Percentiles rank a stretch among this genome's conserved stretches.
Conservation (phyloP, 2,113 vertebrate genomes). For the Thamnophis sirtalis region DNA sequence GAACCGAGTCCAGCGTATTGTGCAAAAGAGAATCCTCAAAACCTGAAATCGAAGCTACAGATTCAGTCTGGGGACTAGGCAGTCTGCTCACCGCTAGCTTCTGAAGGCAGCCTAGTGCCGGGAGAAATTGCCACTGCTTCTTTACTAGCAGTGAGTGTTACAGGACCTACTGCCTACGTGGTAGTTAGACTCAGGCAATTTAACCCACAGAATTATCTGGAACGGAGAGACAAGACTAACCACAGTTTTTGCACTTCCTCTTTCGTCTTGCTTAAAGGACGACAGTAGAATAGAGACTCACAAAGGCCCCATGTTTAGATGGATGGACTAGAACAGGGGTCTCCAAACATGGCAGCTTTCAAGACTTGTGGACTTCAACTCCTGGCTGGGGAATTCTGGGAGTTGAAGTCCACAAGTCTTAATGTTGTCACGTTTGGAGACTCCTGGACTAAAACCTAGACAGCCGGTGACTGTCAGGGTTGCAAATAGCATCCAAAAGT, state of each 20-base stretch:
- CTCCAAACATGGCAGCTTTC: too few relatives aligned
- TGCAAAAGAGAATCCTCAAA: neutral
- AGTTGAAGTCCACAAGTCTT: neutral
- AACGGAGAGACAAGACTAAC: neutral
- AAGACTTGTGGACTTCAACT: too few relatives aligned
- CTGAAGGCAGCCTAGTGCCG: neutral
- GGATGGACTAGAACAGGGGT: neutral
- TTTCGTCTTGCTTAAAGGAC: neutral
- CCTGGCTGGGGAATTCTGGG: neutral
- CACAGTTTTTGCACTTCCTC: neutral
- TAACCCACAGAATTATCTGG: neutral
- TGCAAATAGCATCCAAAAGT: too few relatives aligned
- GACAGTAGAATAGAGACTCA: neutral
- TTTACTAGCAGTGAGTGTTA: neutral
- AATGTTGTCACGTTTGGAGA: neutral
- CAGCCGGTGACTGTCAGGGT: too few relatives aligned
- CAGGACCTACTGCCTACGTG: neutral
- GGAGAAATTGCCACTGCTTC: neutral
- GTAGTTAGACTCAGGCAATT: neutral
- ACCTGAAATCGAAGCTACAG: neutral
- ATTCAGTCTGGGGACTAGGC: neutral
- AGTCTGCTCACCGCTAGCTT: neutral
- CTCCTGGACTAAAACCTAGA: too few relatives aligned
- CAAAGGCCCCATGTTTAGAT: neutral
- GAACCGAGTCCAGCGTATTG: neutral